A percentile compares a stretch with the other conserved stretches of the same genome.
Evolutionary conservation across 2,888 invertebrate species (phyloP).

Genomic region (Perithous albicinctus): DNA sequence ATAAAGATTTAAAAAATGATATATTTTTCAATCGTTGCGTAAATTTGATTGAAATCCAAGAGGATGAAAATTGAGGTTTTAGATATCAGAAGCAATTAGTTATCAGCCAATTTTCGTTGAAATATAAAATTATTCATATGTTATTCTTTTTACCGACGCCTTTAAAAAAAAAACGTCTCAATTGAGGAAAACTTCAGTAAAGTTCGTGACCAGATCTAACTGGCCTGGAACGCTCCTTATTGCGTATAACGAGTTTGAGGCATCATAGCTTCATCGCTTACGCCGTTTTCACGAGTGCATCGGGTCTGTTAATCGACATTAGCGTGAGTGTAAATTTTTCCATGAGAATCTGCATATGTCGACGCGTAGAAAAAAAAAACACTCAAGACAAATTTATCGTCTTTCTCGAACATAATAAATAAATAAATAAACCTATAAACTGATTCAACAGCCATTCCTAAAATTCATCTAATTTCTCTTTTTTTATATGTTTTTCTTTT

Average conservation of each 20-base stretch:
- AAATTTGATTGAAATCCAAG: background rate
- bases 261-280: background rate
- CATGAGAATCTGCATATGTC: background rate
- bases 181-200: background rate
- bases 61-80: background rate
- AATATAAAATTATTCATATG: background rate
- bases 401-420: background rate
- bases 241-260: background rate
- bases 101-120: background rate
- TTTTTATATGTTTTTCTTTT: background rate
- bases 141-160: background rate
- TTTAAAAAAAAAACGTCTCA: background rate
- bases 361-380: constrained; percentile 9
- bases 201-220: background rate
- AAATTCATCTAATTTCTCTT: background rate
- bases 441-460: constrained; percentile 8
- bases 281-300: background rate
- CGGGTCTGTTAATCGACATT: background rate
- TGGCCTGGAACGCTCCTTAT: background rate
- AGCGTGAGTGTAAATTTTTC: background rate
- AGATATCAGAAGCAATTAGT: background rate
- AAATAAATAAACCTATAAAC: background rate
- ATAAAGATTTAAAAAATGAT: background rate
- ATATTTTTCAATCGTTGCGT: background rate
- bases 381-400: background rate